Evolutionary conservation across 2,113 vertebrate species (phyloP).

Genomic region (Paraplagusia blochii): DNA sequence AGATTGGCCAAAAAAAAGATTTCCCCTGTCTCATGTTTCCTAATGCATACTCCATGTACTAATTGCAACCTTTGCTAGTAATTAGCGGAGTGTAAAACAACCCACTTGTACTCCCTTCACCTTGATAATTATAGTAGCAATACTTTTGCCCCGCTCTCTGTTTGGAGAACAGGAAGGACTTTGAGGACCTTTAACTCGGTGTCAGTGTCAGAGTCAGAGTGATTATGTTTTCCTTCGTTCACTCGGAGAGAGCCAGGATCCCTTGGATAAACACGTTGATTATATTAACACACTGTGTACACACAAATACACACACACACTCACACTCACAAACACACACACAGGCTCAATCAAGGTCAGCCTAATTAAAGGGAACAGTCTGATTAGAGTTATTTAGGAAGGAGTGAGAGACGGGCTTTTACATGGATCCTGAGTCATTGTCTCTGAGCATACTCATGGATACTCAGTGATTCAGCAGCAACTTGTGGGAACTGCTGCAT

Average conservation of each 20-base stretch:
- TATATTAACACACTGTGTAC: constrained; percentile 31
- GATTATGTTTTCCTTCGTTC: constrained; percentile 40
- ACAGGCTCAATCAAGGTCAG: constrained; percentile 60
- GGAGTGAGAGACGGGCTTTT: constrained; percentile 60
- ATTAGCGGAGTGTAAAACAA: constrained; percentile 44
- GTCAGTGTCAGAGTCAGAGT: constrained; percentile 11
- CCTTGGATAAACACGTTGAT: constrained; percentile 45
- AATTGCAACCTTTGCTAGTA: constrained; percentile 45
- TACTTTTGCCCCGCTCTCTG: background rate
- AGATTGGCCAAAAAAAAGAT: constrained; percentile 15
- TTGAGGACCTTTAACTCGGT: constrained; percentile 12
- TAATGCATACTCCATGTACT: constrained; percentile 13
- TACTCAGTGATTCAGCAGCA: no score
- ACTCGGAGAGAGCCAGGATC: constrained; percentile 26
- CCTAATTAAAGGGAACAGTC: constrained; percentile 74
- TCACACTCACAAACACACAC: constrained; percentile 25
- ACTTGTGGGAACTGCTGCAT: no score
- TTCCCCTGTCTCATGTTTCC: constrained; percentile 15
- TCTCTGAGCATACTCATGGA: constrained; percentile 39
- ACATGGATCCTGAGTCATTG: constrained; percentile 32
- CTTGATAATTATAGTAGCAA: constrained; percentile 36
- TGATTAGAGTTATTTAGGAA: constrained; percentile 72
- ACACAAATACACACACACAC: background rate
- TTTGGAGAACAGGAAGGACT: constrained; percentile 16
- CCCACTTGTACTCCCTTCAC: constrained; percentile 45